Evolutionary conservation across 1,140 invertebrate genomes (phyloP), one percentile per base, ranked within the genome.

Genomic region (Heliconius hewitsoni): DNA sequence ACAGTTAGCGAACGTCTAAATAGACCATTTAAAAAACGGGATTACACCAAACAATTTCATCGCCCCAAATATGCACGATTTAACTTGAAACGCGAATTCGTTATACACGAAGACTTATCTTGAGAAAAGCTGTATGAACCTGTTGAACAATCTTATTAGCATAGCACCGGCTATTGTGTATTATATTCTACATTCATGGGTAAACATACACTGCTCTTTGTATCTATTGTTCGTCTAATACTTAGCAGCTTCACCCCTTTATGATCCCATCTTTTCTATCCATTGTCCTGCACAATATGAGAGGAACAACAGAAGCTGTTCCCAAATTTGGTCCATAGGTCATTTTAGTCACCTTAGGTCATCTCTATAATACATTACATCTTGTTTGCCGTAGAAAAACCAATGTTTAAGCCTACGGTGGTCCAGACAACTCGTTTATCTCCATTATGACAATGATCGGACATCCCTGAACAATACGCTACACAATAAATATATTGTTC

Each of bases 121-220:
- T 90, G 89, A 89, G 91, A 93, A 91, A 89, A 85, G 86, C 86
- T 81, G 81, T 81, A 84, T 92, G 90, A 91, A 94, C 92, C 92
- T 94, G 92, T 92, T 91, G 86, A 84, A 82, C 84, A 85, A 81
- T 85, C 85, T 87, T 89, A 93, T 93, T 93, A 93, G 84, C 89
- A 91, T 91, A 90, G 88, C 87, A 88, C 86, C 81, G 87, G 85
- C 89, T 79, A 90, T 93, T 93, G 90, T 93, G 83, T 82, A 88
- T 89, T 90, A 87, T 92, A 88, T 84, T 91, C 87, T 84, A 89
- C 86, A 89, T 94, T 94, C 92, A 94, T 94, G 91, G 89, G 90
- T 92, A 94, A 94, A 94, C 92, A 93, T 88, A 93, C 92, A 94
- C 88, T 88, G 79, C 77, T 87, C 91, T 92, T 93, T 94, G 91